phyloP scores from a whole-genome alignment of 2,797 vertebrate species.

The Acrossocheilus wenchowensis region DNA sequence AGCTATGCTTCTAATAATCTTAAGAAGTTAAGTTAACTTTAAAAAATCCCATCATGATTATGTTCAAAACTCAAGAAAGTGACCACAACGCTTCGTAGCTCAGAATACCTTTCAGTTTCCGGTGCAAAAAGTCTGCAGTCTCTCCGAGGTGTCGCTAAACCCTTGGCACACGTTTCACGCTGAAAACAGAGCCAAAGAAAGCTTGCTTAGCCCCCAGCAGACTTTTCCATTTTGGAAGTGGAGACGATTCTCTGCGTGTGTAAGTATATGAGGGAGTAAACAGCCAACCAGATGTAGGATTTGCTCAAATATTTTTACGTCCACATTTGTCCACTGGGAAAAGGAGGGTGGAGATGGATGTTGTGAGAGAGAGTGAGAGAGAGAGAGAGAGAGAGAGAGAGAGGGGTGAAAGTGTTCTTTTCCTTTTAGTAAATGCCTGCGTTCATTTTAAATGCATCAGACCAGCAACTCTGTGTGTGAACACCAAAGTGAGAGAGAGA shows the following conservation, averaged over 20 bases:
- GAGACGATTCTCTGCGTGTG: background rate
- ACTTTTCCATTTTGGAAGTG: slow-evolving; percentile 39
- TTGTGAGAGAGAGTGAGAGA: background rate
- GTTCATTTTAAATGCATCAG: background rate
- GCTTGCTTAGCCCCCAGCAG: slow-evolving; percentile 39
- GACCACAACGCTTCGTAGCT: background rate
- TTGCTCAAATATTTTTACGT: slow-evolving; percentile 6
- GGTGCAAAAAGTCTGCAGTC: background rate
- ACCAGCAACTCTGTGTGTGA: background rate
- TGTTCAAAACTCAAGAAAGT: background rate
- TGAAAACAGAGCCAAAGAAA: slow-evolving; percentile 17
- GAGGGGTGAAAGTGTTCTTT: background rate
- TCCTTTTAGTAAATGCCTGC: slow-evolving; percentile 15
- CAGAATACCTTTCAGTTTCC: slow-evolving; percentile 30
- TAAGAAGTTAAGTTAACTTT: background rate
- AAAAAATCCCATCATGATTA: background rate
- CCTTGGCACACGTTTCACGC: background rate
- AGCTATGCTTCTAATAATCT: background rate
- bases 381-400: background rate
- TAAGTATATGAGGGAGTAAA: slow-evolving; percentile 30
- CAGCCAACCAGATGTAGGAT: slow-evolving; percentile 41
- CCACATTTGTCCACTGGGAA: slow-evolving; percentile 38
- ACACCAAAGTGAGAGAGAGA: background rate
- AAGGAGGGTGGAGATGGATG: slow-evolving; percentile 33
- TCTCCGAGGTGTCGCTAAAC: background rate